Percentiles rank a stretch among this genome's conserved stretches.
Conservation (phyloP, 2,888 invertebrate species). For the Brachyptera putata region DNA sequence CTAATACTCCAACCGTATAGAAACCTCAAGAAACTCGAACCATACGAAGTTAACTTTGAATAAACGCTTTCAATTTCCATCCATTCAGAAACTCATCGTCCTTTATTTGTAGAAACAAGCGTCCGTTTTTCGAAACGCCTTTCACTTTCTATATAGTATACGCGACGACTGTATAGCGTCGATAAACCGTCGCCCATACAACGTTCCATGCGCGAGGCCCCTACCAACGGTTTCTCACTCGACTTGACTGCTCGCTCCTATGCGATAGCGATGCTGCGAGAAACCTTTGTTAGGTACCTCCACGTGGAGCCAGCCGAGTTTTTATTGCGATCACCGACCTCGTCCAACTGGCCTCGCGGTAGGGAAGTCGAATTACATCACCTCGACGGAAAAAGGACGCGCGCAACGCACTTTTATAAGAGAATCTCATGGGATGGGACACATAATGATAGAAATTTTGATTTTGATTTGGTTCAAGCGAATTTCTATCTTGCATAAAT, state of each 20-base stretch:
- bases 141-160: conserved; percentile 20
- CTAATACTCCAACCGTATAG: too few relatives aligned
- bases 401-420: not conserved
- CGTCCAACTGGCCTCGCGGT: conserved; percentile 35
- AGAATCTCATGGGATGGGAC: too few relatives aligned
- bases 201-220: conserved; percentile 4
- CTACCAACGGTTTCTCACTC: conserved; percentile 20
- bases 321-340: conserved; percentile 35
- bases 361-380: conserved; percentile 33
- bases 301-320: conserved; percentile 34
- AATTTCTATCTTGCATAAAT: too few relatives aligned
- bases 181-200: not conserved
- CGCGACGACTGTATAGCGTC: conserved; percentile 5
- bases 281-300: conserved; percentile 29
- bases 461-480: too few relatives aligned
- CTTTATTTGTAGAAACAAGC: too few relatives aligned
- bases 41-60: too few relatives aligned
- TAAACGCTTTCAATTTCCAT: too few relatives aligned
- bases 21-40: too few relatives aligned
- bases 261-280: not conserved
- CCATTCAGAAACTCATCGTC: too few relatives aligned
- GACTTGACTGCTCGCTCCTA: conserved; percentile 2
- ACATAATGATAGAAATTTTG: too few relatives aligned
- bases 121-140: conserved; percentile 11
- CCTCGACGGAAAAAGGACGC: conserved; percentile 13